Base-by-base conservation (phyloP, 2,113 vertebrate genomes). In the Pheucticus melanocephalus region DNA sequence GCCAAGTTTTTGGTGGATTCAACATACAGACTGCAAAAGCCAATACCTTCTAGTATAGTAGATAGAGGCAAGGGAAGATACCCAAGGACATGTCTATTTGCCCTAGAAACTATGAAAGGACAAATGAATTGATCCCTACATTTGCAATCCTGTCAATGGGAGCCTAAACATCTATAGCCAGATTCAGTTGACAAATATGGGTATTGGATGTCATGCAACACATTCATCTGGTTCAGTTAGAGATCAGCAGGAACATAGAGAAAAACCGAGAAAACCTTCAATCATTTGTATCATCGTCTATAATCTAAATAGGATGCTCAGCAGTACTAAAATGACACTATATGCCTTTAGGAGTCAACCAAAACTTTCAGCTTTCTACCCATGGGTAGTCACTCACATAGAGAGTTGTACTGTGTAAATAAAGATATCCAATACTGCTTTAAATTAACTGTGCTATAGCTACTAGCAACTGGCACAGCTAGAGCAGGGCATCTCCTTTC, bases 341-440 rank as follows among this genome's bases (percentile, higher is more conserved):
- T 13, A 39, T 56, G 6, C 9, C 9, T 56, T 7, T 1, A 56
- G 30, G 2, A 61, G 45, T 27, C 40, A 80, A 54, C 2, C 4
- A 69, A 54, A 89, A 28, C 5, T 24, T 90, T 60, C 37, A 51
- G 15, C 8, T 83, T 81, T 51, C 66, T 72, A 59, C 39, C 10
- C 1, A 0, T 24, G 8, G 4, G 8, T 14, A n/a, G 14, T 48
- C 18, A 48, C 15, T 73, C 13, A 37, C 19, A 40, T 0, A 3
- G 25, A 77, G 44, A 71, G 6, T 54, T 68, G 17, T 59, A 75
- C 13, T 45, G 22, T 19, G 13, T 20, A 79, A 70, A 66, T 45
- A 66, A 71, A 85, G 13, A 14, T 39, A 11, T 23, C 21, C 42
- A 63, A 40, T 45, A 23, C 12, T 54, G 16, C 19, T 82, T 88